Percentiles rank a stretch among this genome's conserved stretches.
These are phyloP conservation scores for Choristoneura fumiferana DNA, from an alignment of 1,140 invertebrate genomes.

Conservation along the genomic window DNA sequence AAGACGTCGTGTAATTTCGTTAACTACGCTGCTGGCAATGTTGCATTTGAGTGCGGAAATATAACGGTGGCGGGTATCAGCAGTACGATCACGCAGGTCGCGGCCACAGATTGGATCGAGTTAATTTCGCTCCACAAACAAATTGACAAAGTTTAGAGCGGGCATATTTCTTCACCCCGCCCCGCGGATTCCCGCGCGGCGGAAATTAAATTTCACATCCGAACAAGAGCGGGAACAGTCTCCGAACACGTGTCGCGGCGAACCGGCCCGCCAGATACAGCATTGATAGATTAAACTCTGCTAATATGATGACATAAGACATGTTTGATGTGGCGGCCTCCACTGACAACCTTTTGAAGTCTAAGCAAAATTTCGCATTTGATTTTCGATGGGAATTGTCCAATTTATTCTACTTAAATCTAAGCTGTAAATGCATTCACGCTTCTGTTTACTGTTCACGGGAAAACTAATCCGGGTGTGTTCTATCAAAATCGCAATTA, in stretches of 20 bases:
- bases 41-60: constrained; percentile 24
- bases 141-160: constrained; percentile 78
- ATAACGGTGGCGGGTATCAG: constrained; percentile 40
- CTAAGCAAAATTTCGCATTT: neutral
- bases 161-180: constrained; percentile 71
- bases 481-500: constrained; percentile 76
- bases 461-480: constrained; percentile 65
- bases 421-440: constrained; percentile 8
- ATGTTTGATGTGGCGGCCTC: constrained; percentile 12
- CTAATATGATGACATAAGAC: constrained; percentile 6
- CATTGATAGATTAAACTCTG: constrained; percentile 17
- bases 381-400: too few relatives aligned
- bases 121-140: constrained; percentile 78
- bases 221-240: constrained; percentile 65
- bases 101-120: constrained; percentile 73
- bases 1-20: too few relatives aligned
- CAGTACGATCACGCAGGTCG: constrained; percentile 45
- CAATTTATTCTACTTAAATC: too few relatives aligned
- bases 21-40: too few relatives aligned
- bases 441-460: constrained; percentile 21
- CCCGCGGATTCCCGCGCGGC: constrained; percentile 62
- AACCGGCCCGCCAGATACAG: neutral
- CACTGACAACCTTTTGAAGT: neutral
- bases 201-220: constrained; percentile 78
- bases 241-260: constrained; percentile 57